Percentiles rank a stretch among this genome's conserved stretches.
These are phyloP conservation scores for Clusia tigrina DNA, from an alignment of 2,888 invertebrate genomes.

Conservation along the genomic window DNA sequence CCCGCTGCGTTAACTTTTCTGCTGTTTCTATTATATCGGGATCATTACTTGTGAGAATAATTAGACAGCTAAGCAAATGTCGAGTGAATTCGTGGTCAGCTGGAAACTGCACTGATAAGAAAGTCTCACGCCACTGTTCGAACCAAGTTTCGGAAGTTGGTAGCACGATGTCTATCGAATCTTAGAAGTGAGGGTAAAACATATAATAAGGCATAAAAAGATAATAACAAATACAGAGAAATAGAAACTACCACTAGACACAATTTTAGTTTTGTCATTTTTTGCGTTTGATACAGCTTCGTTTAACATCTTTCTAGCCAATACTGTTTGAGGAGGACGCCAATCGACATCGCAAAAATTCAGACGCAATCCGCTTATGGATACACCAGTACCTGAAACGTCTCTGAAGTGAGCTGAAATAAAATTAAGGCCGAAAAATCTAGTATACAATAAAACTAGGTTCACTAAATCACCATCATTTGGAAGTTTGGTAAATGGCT, in stretches of 20 bases:
- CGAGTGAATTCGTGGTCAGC: constrained; percentile 97
- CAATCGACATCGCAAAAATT: constrained; percentile 83
- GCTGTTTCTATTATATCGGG: constrained; percentile 84
- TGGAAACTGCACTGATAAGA: constrained; percentile 85
- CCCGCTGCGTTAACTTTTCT: constrained; percentile 79
- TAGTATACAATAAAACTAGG: background rate
- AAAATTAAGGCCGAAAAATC: background rate
- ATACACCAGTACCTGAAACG: constrained; percentile 76
- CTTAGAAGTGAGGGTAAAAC: constrained; percentile 1
- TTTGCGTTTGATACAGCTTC: constrained; percentile 76
- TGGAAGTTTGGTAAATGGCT: constrained; percentile 84
- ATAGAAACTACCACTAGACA: constrained; percentile 67
- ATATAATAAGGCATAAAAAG: no score
- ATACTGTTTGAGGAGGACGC: constrained; percentile 80
- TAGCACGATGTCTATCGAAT: constrained; percentile 67
- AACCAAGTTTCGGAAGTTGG: constrained; percentile 91
- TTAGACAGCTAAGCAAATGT: constrained; percentile 84
- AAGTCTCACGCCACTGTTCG: constrained; percentile 93
- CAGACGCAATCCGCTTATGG: constrained; percentile 79
- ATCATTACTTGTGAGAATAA: constrained; percentile 77
- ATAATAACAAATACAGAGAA: no score
- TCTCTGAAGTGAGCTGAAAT: constrained; percentile 82
- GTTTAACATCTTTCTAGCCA: constrained; percentile 85
- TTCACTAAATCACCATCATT: constrained; percentile 71
- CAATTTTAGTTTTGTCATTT: constrained; percentile 67